phyloP scores from a whole-genome alignment of 2,113 vertebrate species.

The Sclerurus mexicanus region DNA sequence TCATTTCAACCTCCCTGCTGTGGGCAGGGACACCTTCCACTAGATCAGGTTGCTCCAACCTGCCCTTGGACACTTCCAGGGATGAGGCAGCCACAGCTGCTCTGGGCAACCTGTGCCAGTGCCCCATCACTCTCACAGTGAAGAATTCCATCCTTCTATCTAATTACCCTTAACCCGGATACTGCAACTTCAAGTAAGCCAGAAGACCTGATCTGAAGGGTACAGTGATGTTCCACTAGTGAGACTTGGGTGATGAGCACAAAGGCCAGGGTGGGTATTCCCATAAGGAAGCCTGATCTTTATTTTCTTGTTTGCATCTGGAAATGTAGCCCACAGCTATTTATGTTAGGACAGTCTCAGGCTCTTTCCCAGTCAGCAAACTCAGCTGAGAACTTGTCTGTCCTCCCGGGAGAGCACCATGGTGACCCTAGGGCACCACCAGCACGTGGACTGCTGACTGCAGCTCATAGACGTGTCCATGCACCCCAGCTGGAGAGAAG shows the following conservation, averaged over 20 bases:
- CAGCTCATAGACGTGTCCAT: neutral
- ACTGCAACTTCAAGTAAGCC: neutral
- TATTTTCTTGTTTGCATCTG: neutral
- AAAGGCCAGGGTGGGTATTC: neutral
- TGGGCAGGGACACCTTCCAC: neutral
- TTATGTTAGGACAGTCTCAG: neutral
- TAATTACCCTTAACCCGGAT: neutral
- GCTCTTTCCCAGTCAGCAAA: neutral
- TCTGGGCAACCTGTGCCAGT: neutral
- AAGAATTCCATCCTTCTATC: neutral
- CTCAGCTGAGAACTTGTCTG: neutral
- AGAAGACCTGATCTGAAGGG: neutral
- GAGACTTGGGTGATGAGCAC: neutral
- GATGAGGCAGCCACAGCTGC: neutral
- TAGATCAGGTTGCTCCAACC: neutral
- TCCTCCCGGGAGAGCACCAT: neutral
- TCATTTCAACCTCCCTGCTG: neutral
- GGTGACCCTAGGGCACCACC: neutral
- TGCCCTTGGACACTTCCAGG: neutral
- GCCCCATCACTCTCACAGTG: neutral
- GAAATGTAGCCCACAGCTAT: neutral
- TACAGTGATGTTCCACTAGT: neutral
- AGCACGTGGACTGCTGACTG: neutral
- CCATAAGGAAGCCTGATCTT: neutral
- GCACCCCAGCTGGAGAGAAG: neutral